These are phyloP conservation scores for Oncopeltus fasciatus DNA, from an alignment of 1,140 invertebrate species.

Conservation along the genomic window DNA sequence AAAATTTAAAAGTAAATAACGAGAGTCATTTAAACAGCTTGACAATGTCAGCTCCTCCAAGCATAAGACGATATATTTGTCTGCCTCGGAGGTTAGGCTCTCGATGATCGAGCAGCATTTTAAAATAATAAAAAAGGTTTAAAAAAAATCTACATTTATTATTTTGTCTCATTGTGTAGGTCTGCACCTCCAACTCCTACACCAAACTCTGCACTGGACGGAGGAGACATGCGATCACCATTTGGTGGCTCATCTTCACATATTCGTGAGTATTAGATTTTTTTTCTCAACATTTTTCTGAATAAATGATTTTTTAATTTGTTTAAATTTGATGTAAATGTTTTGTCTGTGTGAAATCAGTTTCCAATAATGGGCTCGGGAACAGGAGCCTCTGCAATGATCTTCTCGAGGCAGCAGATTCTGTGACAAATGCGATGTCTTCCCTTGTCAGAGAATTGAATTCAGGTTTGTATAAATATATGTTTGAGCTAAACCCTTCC, in stretches of 20 bases:
- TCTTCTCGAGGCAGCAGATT: slow-evolving; percentile 80
- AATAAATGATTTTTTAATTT: background rate
- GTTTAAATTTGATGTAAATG: background rate
- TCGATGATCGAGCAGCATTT: too few relatives aligned
- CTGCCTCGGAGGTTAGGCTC: too few relatives aligned
- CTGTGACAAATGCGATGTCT: slow-evolving; percentile 91
- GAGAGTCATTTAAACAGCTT: too few relatives aligned
- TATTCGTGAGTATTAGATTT: background rate
- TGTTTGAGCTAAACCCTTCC: background rate
- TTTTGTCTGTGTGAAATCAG: too few relatives aligned
- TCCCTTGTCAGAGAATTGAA: slow-evolving; percentile 88
- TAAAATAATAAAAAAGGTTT: too few relatives aligned
- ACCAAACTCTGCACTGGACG: slow-evolving; percentile 13
- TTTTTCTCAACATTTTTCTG: background rate
- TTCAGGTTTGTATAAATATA: slow-evolving; percentile 39
- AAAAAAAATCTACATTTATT: too few relatives aligned
- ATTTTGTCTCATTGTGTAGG: slow-evolving; percentile 5
- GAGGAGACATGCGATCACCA: slow-evolving; percentile 38
- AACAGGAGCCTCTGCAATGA: slow-evolving; percentile 63
- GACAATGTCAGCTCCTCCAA: too few relatives aligned
- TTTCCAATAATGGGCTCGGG: slow-evolving; percentile 15
- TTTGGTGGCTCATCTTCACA: slow-evolving; percentile 28
- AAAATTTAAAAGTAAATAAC: too few relatives aligned
- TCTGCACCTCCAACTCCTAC: slow-evolving; percentile 29
- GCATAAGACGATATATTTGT: too few relatives aligned